Base-by-base conservation (phyloP, 2,797 vertebrate species). In the Cossypha polioptera region DNA sequence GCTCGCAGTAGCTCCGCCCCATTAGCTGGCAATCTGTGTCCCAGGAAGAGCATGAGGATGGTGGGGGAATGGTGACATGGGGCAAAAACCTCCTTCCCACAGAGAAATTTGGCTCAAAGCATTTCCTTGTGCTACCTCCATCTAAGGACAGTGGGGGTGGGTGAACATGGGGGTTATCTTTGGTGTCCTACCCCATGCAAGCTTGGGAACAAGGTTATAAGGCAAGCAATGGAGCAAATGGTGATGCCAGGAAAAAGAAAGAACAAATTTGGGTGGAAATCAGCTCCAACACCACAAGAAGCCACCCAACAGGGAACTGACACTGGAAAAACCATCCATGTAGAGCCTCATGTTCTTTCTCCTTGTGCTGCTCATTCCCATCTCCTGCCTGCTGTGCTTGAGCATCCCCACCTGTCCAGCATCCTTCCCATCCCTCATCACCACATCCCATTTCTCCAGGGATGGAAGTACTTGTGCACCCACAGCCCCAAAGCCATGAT, bases 1-100 rank as follows among this genome's bases (percentile, higher is more conserved):
- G 92, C 91, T 97, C 15, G 3, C 20, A 40, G 97, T 96, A 92
- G 97, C 98, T 98, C 98, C 97, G 5, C 97, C 98, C 98, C 98
- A 98, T 98, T 98, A 98, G 96, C 88, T 13, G 86, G 95, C 97
- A 97, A 96, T 95, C 97, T 95, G 96, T 1, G 10, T 85, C 26
- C 36, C 43, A 40, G 82, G 81, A 90, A 36, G 33, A 87, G 45
- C 1, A 3, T 28, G 25, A 53, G 80, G 83, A 42, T 16, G 38
- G 58, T 31, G 57, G 47, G 54, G 80, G 31, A 59, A 13, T 2
- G 6, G 63, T 5, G 7, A 67, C 3, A 5, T 43, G 26, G 47
- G 47, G 7, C 6, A 40, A 55, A 78, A 75, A 5, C 5, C 25
- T 28, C 40, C 21, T 25, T 55, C 65, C 65, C n/a, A 0, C 24